phyloP scores from a whole-genome alignment of 2,113 vertebrate genomes.

The Siphamia tubifer region DNA sequence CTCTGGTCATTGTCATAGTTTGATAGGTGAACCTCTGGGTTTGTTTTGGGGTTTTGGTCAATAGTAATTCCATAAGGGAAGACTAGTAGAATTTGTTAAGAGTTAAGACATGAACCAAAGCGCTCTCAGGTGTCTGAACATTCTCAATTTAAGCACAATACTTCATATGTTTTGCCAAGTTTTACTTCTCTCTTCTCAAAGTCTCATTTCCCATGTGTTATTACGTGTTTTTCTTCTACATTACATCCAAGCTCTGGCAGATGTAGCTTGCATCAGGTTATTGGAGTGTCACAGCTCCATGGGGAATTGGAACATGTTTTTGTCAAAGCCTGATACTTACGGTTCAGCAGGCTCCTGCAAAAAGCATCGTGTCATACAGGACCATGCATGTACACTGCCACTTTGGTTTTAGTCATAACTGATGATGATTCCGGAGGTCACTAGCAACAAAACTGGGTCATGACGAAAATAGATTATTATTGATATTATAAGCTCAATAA shows the following conservation, averaged over 20 bases:
- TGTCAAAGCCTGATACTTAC: too few species aligned
- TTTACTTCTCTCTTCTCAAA: conserved; percentile 35
- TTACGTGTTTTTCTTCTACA: too few species aligned
- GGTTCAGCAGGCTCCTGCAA: too few species aligned
- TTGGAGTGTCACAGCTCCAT: too few species aligned
- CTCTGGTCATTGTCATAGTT: background rate
- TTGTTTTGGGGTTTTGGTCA: background rate
- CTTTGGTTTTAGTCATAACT: background rate
- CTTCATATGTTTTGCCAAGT: background rate
- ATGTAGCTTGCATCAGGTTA: too few species aligned
- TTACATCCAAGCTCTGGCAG: too few species aligned
- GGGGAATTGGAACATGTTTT: too few species aligned
- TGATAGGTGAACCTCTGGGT: background rate
- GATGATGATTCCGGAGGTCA: background rate
- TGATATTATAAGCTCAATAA: background rate
- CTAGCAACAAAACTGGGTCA: background rate
- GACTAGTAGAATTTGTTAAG: background rate
- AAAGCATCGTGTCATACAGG: too few species aligned
- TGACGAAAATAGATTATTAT: background rate
- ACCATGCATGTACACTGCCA: background rate
- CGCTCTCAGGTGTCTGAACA: background rate
- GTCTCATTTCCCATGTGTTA: conserved; percentile 19
- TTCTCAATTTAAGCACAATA: background rate
- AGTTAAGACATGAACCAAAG: background rate
- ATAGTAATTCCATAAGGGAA: background rate